A percentile compares a stretch with the other conserved stretches of the same genome.
Evolutionary conservation across 1,140 invertebrate genomes (phyloP).

Genomic region (Papilio aristodemus): DNA sequence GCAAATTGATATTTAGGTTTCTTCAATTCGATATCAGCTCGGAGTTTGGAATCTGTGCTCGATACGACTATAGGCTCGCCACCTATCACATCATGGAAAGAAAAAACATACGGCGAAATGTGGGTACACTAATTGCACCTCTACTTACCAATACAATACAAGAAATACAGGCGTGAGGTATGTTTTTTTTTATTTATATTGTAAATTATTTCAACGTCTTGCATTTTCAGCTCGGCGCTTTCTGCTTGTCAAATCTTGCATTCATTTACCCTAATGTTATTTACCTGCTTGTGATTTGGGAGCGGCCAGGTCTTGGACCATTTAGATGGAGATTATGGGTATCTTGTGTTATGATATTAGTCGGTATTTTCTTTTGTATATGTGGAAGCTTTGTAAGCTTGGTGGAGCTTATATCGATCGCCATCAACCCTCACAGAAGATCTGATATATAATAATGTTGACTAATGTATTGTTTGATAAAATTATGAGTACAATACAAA

Average conservation of each 20-base stretch:
- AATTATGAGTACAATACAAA: not conserved
- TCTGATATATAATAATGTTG: not conserved
- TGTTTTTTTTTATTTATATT: too few species aligned
- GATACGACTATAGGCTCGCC: too few species aligned
- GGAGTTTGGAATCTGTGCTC: too few species aligned
- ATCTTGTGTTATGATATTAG: slow-evolving; percentile 36
- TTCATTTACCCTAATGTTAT: slow-evolving; percentile 65
- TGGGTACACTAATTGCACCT: too few species aligned
- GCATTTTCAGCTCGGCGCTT: slow-evolving; percentile 63
- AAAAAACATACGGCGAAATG: too few species aligned
- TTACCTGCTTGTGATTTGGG: slow-evolving; percentile 53
- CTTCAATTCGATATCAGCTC: too few species aligned
- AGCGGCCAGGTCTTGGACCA: slow-evolving; percentile 56
- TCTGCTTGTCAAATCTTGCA: slow-evolving; percentile 65
- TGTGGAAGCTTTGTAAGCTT: slow-evolving; percentile 52
- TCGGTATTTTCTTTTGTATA: slow-evolving; percentile 51
- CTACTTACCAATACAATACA: too few species aligned
- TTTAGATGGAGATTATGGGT: slow-evolving; percentile 56
- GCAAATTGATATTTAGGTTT: too few species aligned
- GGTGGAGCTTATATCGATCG: slow-evolving; percentile 43
- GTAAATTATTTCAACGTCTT: too few species aligned
- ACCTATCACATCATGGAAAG: too few species aligned
- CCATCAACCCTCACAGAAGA: not conserved
- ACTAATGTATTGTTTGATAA: not conserved
- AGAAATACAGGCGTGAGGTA: too few species aligned